Conservation (phyloP, 2,888 invertebrate species). For the Orthosia incerta region DNA sequence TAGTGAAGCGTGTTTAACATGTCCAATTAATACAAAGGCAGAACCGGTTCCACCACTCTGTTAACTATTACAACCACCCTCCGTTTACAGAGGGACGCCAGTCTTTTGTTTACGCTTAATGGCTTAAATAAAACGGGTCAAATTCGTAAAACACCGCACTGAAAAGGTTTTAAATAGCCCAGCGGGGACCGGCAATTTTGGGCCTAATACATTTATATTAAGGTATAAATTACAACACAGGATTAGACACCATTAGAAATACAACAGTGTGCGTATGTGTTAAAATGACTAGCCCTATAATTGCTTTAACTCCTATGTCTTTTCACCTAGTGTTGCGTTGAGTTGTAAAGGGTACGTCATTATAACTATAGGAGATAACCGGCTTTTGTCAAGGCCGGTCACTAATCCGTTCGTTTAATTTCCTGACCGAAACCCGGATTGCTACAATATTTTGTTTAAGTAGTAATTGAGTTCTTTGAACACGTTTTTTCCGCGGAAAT, state of each 20-base stretch:
- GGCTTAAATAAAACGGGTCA: constrained; percentile 90
- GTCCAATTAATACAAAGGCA: constrained; percentile 88
- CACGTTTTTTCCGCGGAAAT: constrained; percentile 87
- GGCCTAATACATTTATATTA: constrained; percentile 78
- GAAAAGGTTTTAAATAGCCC: constrained; percentile 83
- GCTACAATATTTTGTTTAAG: constrained; percentile 88
- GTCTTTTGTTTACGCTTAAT: constrained; percentile 90
- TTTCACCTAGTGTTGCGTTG: constrained; percentile 79
- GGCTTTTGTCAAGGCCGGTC: constrained; percentile 80
- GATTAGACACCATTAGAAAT: constrained; percentile 78
- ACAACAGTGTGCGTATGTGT: constrained; percentile 78
- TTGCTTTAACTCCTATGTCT: constrained; percentile 80
- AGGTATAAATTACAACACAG: constrained; percentile 78
- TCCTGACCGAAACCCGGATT: constrained; percentile 86
- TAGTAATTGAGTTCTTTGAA: constrained; percentile 88
- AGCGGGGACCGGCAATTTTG: constrained; percentile 73
- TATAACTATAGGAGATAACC: constrained; percentile 87
- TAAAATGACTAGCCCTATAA: constrained; percentile 81
- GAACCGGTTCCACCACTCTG: constrained; percentile 81
- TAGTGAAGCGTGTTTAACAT: constrained; percentile 87
- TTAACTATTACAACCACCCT: constrained; percentile 87
- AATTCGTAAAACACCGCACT: constrained; percentile 85
- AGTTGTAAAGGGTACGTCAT: constrained; percentile 80
- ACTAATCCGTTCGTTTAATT: constrained; percentile 89
- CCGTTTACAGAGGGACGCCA: constrained; percentile 84